Conservation (phyloP, 92 coral and sea anemone species). For the Paragorgia papillata region DNA sequence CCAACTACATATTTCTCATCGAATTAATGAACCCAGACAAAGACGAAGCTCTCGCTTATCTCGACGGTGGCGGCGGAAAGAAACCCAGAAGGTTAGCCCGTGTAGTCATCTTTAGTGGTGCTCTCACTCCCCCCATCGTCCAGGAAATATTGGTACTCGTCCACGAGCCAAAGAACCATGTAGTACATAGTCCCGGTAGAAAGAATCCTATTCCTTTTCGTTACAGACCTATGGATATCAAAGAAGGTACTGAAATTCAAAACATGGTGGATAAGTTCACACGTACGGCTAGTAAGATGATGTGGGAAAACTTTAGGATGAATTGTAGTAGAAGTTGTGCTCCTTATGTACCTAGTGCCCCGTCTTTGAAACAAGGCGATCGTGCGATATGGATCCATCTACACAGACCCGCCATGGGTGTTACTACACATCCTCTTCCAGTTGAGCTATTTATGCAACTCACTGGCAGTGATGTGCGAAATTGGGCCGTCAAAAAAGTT, state of each 20-base stretch:
- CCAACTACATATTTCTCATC: slow-evolving; percentile 62
- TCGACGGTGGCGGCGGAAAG: slow-evolving; percentile 38
- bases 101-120: slow-evolving; percentile 67
- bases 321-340: neutral
- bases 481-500: slow-evolving; percentile 66
- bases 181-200: slow-evolving; percentile 9
- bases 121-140: slow-evolving; percentile 49
- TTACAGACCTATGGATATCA: slow-evolving; percentile 44
- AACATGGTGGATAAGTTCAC: slow-evolving; percentile 7
- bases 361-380: too few relatives aligned
- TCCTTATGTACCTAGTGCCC: neutral
- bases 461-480: slow-evolving; percentile 61
- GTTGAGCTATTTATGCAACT: slow-evolving; percentile 1
- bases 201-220: slow-evolving; percentile 43
- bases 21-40: slow-evolving; percentile 60
- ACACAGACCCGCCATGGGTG: neutral
- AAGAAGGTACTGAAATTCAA: slow-evolving; percentile 29
- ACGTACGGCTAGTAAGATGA: neutral
- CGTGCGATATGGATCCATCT: too few relatives aligned
- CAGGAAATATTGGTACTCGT: slow-evolving; percentile 58
- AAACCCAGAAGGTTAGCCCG: slow-evolving; percentile 61
- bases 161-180: neutral
- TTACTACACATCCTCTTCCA: neutral
- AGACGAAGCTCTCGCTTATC: slow-evolving; percentile 52
- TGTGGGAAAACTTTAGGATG: neutral